These are phyloP conservation scores for Xyliphius kryptos DNA, from an alignment of 2,113 vertebrate genomes.

Conservation along the genomic window DNA sequence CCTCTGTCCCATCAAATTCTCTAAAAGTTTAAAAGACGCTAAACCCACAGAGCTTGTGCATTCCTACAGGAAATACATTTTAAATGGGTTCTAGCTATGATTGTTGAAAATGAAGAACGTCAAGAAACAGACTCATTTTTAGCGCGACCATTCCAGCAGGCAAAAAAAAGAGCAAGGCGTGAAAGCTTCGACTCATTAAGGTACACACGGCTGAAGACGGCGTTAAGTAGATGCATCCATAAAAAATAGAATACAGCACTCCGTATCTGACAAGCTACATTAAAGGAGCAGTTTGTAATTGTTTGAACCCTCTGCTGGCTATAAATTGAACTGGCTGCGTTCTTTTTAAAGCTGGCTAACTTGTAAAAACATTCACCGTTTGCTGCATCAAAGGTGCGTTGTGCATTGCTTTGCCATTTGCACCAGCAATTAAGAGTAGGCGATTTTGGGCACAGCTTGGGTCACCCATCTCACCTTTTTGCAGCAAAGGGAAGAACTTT, in stretches of 20 bases:
- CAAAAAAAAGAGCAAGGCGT: constrained; percentile 38
- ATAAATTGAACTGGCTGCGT: background rate
- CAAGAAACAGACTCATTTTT: constrained; percentile 1
- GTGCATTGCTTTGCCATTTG: too few relatives aligned
- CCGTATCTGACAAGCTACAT: background rate
- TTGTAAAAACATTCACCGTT: too few relatives aligned
- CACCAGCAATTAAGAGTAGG: too few relatives aligned
- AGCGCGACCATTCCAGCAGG: constrained; percentile 33
- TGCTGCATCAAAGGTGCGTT: too few relatives aligned
- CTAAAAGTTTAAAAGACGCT: background rate
- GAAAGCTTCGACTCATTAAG: constrained; percentile 29
- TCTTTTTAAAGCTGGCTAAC: too few relatives aligned
- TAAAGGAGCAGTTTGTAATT: constrained; percentile 8
- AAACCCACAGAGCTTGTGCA: background rate
- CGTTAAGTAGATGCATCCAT: constrained; percentile 40
- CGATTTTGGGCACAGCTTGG: too few relatives aligned
- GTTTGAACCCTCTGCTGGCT: background rate
- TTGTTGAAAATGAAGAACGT: constrained; percentile 17
- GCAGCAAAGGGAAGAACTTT: too few relatives aligned
- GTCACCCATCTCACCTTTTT: too few relatives aligned
- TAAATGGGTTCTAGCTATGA: too few relatives aligned
- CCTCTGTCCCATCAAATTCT: background rate
- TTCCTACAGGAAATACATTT: too few relatives aligned
- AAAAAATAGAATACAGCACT: too few relatives aligned
- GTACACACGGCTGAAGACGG: constrained; percentile 24